These are phyloP conservation scores for Meriones psammophilus DNA, from an alignment of 2,797 vertebrate species.

Conservation along the genomic window DNA sequence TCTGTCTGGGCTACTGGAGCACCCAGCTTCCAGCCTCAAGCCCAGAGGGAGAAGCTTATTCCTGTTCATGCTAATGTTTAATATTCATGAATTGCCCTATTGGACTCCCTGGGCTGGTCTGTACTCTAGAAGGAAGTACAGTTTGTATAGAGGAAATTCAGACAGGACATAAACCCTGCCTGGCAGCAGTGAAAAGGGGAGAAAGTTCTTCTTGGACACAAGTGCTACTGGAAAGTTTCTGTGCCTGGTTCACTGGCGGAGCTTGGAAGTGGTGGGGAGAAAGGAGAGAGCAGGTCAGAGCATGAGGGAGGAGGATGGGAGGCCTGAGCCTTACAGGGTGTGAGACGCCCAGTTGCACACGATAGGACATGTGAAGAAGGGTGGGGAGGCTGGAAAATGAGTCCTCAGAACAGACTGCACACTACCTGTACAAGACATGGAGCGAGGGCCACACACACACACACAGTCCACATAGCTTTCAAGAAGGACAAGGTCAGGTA, in stretches of 20 bases:
- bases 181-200: not conserved
- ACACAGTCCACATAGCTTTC: not conserved
- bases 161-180: not conserved
- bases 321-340: not conserved
- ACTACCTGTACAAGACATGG: not conserved
- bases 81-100: not conserved
- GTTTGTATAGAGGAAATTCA: not conserved
- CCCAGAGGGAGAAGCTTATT: not conserved
- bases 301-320: constrained; percentile 44
- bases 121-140: not conserved
- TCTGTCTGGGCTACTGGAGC: not conserved
- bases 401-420: not conserved
- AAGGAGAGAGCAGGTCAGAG: constrained; percentile 64
- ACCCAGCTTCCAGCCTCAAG: not conserved
- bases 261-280: not conserved
- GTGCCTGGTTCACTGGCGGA: not conserved
- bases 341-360: not conserved
- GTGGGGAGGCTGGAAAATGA: constrained; percentile 62
- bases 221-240: constrained; percentile 18
- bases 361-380: constrained; percentile 32
- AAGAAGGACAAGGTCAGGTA: constrained; percentile 52
- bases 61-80: not conserved
- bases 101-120: not conserved
- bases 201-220: constrained; percentile 25
- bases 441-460: too few relatives aligned